Evolutionary conservation across 2,888 invertebrate species (phyloP).

Genomic region (Oligia strigilis): DNA sequence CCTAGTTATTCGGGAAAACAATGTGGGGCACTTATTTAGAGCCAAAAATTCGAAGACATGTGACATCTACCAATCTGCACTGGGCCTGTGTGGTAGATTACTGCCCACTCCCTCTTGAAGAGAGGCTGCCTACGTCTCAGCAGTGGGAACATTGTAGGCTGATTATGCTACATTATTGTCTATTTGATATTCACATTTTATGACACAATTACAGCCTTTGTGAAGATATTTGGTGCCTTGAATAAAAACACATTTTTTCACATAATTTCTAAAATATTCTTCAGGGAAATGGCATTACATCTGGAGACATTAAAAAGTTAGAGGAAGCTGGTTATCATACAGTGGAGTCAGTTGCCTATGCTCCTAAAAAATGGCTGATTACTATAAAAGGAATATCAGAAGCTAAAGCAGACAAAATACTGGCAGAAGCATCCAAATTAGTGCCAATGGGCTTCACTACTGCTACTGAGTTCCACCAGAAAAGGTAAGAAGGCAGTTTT

Average conservation of each 20-base stretch:
- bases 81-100: no score
- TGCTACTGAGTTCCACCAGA: constrained; percentile 98
- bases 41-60: no score
- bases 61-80: no score
- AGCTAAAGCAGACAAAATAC: constrained; percentile 98
- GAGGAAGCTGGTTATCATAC: constrained; percentile 98
- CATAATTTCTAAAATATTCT: constrained; percentile 14
- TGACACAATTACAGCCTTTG: not conserved
- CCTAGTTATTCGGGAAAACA: no score
- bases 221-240: not conserved
- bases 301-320: constrained; percentile 97
- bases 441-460: constrained; percentile 99
- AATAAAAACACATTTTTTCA: not conserved
- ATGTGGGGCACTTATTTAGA: no score
- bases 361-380: constrained; percentile 97
- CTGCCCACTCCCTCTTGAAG: no score
- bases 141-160: no score
- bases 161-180: not conserved
- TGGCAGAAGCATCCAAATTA: constrained; percentile 97
- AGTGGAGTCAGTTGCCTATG: constrained; percentile 98
- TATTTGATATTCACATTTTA: not conserved
- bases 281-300: constrained; percentile 97
- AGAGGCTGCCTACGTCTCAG: no score
- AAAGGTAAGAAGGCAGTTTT: constrained; percentile 88
- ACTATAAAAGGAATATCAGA: constrained; percentile 99